Evolutionary conservation across 2,888 invertebrate genomes (phyloP).

Genomic region (Drepanosiphum platanoidis): DNA sequence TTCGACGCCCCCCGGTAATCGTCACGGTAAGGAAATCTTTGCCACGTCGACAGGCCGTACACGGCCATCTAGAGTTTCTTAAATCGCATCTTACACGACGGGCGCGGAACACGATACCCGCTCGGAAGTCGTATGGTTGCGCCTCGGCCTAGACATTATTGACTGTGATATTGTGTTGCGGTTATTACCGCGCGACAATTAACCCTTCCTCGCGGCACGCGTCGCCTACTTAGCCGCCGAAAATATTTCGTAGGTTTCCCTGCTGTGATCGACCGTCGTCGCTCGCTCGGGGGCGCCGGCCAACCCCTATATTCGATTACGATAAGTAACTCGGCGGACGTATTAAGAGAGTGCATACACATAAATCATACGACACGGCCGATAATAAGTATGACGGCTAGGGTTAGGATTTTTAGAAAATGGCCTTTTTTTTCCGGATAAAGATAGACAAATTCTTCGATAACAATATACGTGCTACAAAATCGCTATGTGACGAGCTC

Average conservation of each 20-base stretch:
- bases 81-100: conserved; percentile 50
- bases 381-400: no score
- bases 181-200: conserved; percentile 13
- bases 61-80: conserved; percentile 47
- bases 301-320: background rate
- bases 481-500: no score
- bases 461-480: no score
- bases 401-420: no score
- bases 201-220: no score
- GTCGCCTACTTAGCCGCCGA: conserved; percentile 30
- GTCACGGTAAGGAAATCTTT: conserved; percentile 41
- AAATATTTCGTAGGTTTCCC: conserved; percentile 52
- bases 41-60: background rate
- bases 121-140: conserved; percentile 50
- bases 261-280: background rate
- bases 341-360: no score
- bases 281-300: background rate
- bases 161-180: conserved; percentile 33
- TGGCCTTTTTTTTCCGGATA: no score
- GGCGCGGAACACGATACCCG: conserved; percentile 47
- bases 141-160: conserved; percentile 26
- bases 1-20: no score
- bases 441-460: no score
- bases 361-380: no score
- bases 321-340: no score